Evolutionary conservation across 2,888 invertebrate species (phyloP), one percentile per base, ranked within the genome.

Genomic region (Teleiodes luculella): DNA sequence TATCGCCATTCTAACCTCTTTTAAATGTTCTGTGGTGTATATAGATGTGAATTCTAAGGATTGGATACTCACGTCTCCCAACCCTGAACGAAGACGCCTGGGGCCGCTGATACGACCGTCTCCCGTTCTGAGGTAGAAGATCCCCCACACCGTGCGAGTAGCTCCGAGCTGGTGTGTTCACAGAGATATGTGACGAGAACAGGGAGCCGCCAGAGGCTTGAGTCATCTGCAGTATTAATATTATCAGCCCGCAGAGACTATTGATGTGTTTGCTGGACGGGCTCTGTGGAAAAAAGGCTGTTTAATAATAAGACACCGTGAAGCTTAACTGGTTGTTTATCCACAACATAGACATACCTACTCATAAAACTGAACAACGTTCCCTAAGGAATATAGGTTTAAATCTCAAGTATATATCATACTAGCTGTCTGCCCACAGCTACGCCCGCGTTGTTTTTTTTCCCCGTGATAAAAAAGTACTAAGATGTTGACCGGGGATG

Each of bases 81-180:
- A 65, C 72, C 59, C 70, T 76, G 46, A 67, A 64, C 10, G 63
- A 50, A 11, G 67, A 52, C 53, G 63, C 62, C 28, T 61, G 64
- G 2, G 56, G 61, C 33, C 64, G 61, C 46, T 71, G 70, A 57
- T 69, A 60, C 8, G 66, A 59, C 49, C 71, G 61, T 33, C 73
- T 65, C 5, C 61, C 65, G 2, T 63, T 54, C 37, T 66, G 50
- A 5, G 77, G 68, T 54, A 84, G 47, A 0, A 83, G 86, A 58
- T 89, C 79, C 1, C 90, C 90, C 20, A 90, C 90, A 28, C 90
- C 90, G 53, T 90, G 89, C 16, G 80, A 74, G 70, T 79, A 89
- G 61, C 87, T 89, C 14, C 78, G 68, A 11, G 83, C 74, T 3
- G 90, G 90, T 11, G 90, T 89, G 62, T 78, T 83, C 36, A 90